These are phyloP conservation scores for Otolemur crassicaudatus DNA, from an alignment of 2,797 vertebrate species.

Conservation along the genomic window DNA sequence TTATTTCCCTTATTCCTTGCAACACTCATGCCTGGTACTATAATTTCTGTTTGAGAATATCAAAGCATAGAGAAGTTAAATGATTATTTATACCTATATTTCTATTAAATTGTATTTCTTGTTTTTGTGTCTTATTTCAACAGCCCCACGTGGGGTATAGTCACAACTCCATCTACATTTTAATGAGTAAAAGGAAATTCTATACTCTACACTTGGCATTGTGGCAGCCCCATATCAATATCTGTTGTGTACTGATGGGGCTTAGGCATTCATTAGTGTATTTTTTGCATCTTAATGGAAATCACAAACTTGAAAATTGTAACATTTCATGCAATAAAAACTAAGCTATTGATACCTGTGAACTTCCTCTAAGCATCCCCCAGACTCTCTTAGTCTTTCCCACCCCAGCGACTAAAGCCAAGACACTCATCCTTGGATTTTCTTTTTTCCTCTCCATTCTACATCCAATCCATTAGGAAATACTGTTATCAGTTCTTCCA, in stretches of 20 bases:
- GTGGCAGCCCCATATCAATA: background rate
- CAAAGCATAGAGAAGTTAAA: background rate
- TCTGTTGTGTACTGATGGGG: background rate
- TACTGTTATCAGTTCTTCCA: background rate
- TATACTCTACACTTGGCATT: background rate
- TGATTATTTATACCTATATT: background rate
- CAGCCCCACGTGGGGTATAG: background rate
- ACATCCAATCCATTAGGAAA: background rate
- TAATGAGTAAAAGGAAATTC: background rate
- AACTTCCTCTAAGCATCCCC: background rate
- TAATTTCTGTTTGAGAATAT: background rate
- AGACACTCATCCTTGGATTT: background rate
- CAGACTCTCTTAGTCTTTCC: background rate
- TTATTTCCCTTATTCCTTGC: background rate
- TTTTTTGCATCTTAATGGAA: background rate
- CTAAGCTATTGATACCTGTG: background rate
- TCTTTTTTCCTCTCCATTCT: background rate
- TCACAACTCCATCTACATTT: background rate
- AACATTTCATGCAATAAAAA: background rate
- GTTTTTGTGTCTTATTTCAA: background rate
- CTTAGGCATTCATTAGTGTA: background rate
- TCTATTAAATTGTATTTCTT: background rate
- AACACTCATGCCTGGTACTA: background rate
- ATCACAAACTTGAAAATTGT: background rate
- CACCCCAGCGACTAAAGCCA: background rate